Evolutionary conservation across 2,888 invertebrate species (phyloP), one percentile per base, ranked within the genome.

Genomic region (Archips xylosteana): DNA sequence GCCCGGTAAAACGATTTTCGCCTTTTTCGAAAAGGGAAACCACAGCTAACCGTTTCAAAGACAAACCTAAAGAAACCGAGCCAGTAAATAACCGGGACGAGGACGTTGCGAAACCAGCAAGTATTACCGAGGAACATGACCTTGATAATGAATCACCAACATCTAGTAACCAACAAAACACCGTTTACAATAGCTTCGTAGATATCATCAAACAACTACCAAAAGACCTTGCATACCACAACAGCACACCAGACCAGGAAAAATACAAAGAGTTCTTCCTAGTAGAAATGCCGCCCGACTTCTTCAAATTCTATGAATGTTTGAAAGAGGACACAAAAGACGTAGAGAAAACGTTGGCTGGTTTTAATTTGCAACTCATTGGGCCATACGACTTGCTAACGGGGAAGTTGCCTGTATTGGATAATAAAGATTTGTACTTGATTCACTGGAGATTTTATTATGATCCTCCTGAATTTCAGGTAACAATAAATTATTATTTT

Each of bases 391-490:
- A 99, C 89, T 96, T 98, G 68, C 88, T 99, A 51, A 92, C 95
- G 62, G 96, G 96, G 6, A 95, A 95, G 81, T 94, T 97, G 76
- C 95, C 95, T 2, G 88, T 90, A 72, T 86, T 95, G 36, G 89
- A 95, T 0, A 89, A 95, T 75, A 95, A 96, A 75, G 92, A 96
- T 75, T 92, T 96, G 75, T 97, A 96, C 85, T 94, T 98, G 64
- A 90, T 96, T 10, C 98, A 99, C 86, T 98, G 98, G 97, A 95
- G 99, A 80, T 99, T 97, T 90, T 98, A 96, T 86, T 98, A 97
- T 89, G 99, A 99, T 94, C 98, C 98, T 10, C 99, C 99, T 10
- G 99, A 99, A 90, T 97, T 99, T 89, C 97, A 98, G 92, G 96
- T 96, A 87, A 78, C 76, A 45, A 45, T 9, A 10, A 45, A 45